Percentiles rank a stretch among this genome's conserved stretches.
phyloP scores from a whole-genome alignment of 2,113 vertebrate species.

The Pandion haliaetus region DNA sequence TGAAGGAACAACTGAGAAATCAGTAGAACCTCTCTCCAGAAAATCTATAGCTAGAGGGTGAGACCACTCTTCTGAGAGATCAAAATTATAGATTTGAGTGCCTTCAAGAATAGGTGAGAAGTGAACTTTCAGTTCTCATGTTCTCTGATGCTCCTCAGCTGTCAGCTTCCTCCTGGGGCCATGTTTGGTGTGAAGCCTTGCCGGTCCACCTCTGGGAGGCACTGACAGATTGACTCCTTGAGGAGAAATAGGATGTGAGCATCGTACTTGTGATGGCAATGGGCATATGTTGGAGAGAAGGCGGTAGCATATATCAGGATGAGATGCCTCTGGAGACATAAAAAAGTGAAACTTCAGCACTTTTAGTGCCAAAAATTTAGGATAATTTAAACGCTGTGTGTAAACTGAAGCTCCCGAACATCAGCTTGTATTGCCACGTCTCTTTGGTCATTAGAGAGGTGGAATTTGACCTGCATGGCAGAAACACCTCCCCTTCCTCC shows the following conservation, averaged over 20 bases:
- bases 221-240: not conserved
- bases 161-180: not conserved
- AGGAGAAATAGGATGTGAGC: not conserved
- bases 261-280: not conserved
- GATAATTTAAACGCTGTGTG: accelerated
- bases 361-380: not conserved
- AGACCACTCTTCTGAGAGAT: not conserved
- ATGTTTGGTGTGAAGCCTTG: not conserved
- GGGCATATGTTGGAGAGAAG: not conserved
- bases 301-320: not conserved
- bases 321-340: not conserved
- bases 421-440: not conserved
- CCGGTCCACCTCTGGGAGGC: not conserved
- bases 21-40: not conserved
- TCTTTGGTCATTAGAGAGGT: not conserved
- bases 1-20: not conserved
- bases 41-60: not conserved
- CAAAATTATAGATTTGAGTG: not conserved
- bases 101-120: not conserved
- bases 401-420: not conserved
- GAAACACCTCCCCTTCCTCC: not conserved
- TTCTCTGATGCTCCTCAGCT: not conserved
- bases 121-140: not conserved
- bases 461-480: not conserved
- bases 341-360: not conserved